A percentile compares a stretch with the other conserved stretches of the same genome.
Evolutionary conservation across 2,113 vertebrate species (phyloP).

Genomic region (Paramormyrops kingsleyae): DNA sequence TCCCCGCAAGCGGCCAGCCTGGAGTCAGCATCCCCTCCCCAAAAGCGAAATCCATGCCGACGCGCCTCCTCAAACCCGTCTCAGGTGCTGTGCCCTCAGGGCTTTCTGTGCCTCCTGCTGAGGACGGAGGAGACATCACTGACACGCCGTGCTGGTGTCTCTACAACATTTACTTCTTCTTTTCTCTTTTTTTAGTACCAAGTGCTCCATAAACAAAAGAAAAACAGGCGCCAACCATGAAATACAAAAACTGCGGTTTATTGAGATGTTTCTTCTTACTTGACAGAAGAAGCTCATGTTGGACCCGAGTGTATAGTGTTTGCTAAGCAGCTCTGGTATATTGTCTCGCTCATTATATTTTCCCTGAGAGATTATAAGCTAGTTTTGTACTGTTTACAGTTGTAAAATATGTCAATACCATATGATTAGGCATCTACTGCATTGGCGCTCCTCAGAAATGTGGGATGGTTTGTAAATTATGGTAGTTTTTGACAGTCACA

Average conservation of each 20-base stretch:
- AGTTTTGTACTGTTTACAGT: neutral
- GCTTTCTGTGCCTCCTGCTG: neutral
- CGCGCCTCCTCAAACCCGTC: neutral
- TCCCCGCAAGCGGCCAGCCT: neutral
- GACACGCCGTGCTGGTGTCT: neutral
- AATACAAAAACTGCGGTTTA: constrained; percentile 1
- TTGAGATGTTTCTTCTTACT: neutral
- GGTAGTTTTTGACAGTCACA: neutral
- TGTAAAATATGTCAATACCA: neutral
- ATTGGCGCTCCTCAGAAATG: neutral
- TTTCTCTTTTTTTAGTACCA: neutral
- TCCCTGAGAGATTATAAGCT: neutral
- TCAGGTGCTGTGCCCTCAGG: neutral
- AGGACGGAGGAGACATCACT: neutral
- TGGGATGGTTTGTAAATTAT: neutral
- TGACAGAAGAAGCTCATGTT: neutral
- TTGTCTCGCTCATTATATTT: neutral
- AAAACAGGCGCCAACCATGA: neutral
- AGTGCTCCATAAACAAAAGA: neutral
- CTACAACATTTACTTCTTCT: neutral
- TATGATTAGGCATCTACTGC: neutral
- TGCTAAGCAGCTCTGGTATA: neutral
- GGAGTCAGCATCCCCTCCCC: neutral
- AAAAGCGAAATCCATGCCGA: neutral
- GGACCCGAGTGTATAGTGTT: neutral